phyloP scores from a whole-genome alignment of 2,113 vertebrate genomes.

The Anguilla rostrata region DNA sequence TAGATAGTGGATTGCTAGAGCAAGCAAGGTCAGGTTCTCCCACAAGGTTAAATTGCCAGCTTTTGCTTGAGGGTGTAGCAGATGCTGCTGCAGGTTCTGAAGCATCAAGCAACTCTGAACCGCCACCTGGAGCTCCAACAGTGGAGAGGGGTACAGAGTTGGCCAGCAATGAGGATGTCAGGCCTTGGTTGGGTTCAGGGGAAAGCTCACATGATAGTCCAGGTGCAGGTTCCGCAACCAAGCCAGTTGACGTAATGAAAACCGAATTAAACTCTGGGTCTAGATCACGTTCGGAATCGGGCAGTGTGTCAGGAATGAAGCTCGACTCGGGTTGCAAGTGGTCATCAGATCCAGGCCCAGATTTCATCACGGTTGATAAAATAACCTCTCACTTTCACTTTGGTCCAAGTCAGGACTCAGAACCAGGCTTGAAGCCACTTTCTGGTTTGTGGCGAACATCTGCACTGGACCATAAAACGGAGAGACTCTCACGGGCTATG shows the following conservation, averaged over 20 bases:
- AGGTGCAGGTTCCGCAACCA: not conserved
- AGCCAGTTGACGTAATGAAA: not conserved
- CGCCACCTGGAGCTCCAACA: not conserved
- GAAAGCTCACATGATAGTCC: not conserved
- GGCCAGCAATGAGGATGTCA: not conserved
- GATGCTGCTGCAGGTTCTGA: not conserved
- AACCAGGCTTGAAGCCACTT: not conserved
- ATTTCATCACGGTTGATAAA: not conserved
- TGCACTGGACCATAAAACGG: constrained; percentile 13
- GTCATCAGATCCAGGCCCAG: not conserved
- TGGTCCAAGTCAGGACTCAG: not conserved
- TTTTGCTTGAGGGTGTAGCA: not conserved
- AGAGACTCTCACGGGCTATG: not conserved
- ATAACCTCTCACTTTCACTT: not conserved
- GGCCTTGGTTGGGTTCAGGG: not conserved
- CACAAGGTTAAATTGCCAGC: too few species aligned
- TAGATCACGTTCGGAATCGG: not conserved
- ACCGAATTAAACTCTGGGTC: not conserved
- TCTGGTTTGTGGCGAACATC: not conserved
- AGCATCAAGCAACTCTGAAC: not conserved
- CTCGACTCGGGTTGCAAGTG: not conserved
- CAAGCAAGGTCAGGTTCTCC: too few species aligned
- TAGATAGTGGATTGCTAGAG: too few species aligned
- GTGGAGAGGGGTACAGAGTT: not conserved
- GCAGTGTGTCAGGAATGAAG: not conserved